Evolutionary conservation across 1,140 invertebrate species (phyloP).

Genomic region (Scaptomyza graminum): DNA sequence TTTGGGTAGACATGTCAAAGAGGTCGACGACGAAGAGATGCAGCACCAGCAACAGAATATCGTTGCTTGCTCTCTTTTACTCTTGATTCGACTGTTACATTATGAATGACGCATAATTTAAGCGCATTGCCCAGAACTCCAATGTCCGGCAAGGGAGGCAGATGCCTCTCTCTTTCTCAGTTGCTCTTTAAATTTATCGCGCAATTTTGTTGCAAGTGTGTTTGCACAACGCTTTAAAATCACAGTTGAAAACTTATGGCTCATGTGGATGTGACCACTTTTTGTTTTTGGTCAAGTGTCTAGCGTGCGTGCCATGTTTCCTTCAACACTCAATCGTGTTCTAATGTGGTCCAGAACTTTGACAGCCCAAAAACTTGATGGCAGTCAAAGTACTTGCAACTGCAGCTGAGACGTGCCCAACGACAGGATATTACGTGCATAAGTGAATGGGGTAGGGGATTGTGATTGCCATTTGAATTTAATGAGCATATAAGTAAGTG

Average conservation of each 20-base stretch:
- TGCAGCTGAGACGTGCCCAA: conserved; percentile 57
- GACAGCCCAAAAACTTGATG: conserved; percentile 31
- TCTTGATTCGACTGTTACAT: conserved; percentile 63
- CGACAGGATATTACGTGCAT: conserved; percentile 63
- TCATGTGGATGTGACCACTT: conserved; percentile 19
- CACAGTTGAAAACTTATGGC: neutral
- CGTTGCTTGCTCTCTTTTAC: neutral
- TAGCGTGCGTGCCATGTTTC: conserved; percentile 56
- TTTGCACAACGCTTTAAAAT: conserved; percentile 36
- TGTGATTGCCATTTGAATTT: no score
- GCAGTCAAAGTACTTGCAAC: conserved; percentile 47
- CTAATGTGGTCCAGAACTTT: conserved; percentile 38
- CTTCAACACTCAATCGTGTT: conserved; percentile 54
- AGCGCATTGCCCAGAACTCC: conserved; percentile 45
- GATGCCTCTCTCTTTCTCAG: neutral
- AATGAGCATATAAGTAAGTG: no score
- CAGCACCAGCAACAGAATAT: conserved; percentile 2
- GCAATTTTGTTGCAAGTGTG: conserved; percentile 28
- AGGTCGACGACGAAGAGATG: conserved; percentile 25
- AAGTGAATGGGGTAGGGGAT: conserved; percentile 37
- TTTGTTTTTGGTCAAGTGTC: conserved; percentile 50
- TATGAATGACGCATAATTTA: conserved; percentile 79
- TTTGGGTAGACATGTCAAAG: conserved; percentile 61
- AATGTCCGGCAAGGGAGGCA: conserved; percentile 4
- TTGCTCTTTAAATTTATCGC: neutral